phyloP scores from a whole-genome alignment of 2,797 vertebrate species.

The Pangasius macronema region DNA sequence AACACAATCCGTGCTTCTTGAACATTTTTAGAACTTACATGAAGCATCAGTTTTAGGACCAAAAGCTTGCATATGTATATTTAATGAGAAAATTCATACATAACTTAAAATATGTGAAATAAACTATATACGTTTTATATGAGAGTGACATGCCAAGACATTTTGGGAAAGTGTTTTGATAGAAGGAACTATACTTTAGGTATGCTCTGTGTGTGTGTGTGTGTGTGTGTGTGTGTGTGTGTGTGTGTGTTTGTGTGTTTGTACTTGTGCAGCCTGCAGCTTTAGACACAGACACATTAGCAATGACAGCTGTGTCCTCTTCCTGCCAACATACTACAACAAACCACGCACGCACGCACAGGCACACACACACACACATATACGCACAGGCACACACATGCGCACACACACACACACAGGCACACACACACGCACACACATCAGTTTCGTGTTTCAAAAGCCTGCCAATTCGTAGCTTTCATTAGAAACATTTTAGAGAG shows the following conservation, averaged over 20 bases:
- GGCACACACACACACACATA: not conserved
- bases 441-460: not conserved
- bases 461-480: not conserved
- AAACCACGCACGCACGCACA: not conserved
- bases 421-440: not conserved
- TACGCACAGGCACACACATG: not conserved
- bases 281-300: constrained; percentile 49
- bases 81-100: not conserved
- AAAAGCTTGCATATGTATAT: not conserved
- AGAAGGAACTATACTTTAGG: not conserved
- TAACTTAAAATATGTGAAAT: not conserved
- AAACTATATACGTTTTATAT: no score
- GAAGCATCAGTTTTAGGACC: not conserved
- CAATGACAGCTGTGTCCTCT: constrained; percentile 69
- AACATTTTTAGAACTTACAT: not conserved
- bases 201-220: not conserved
- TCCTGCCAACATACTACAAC: constrained; percentile 54
- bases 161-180: not conserved
- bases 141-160: not conserved
- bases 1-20: not conserved
- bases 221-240: constrained; percentile 20
- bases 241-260: constrained; percentile 35
- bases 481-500: not conserved
- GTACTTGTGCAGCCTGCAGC: constrained; percentile 39
- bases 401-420: not conserved